Base-by-base conservation (phyloP, 2,888 invertebrate species). In the Mystacides longicornis region DNA sequence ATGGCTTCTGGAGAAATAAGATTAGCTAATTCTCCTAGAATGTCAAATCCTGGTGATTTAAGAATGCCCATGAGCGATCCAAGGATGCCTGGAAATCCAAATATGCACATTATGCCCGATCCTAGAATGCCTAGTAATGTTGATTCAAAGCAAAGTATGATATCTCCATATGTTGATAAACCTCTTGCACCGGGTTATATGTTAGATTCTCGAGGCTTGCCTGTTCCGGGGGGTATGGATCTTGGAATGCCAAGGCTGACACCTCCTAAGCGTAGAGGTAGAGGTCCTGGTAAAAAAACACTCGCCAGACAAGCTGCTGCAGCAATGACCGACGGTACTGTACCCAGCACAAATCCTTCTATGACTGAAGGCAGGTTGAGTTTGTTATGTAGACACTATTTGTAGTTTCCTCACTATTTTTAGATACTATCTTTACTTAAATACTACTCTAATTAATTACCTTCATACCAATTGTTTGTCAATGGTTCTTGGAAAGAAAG, bases 271-370 rank as follows among this genome's bases (percentile, higher is more conserved):
- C 71, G 69, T 60, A 69, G 68, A 62, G 71, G 71, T 58, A 69
- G 73, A 61, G 70, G 72, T 54, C 69, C 66, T 23, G 73, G 71
- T 37, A 77, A 74, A 63, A 75, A 73, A 60, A 69, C 70, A 4
- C 60, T 73, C 18, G 71, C 70, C 55, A 68, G 69, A 52, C 65
- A 69, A 52, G 64, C 67, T 5, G 69, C 67, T 7, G 67, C 67
- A 55, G 62, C 59, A 2, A 58, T 60, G 37, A 18, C 45, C 7
- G 58, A 57, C 21, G 60, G 56, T 11, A 54, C 50, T 31, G 54
- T 54, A 2, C 54, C 51, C 14, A 51, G 55, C 16, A 52, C 60
- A 3, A 50, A 21, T 20, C 49, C 52, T 27, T 37, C 37, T 3
- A 37, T 37, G 37, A 16, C 37, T 37, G 37, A 37, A 71, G 37